Evolutionary conservation across 2,888 invertebrate genomes (phyloP).

Genomic region (Osmoderma eremita): DNA sequence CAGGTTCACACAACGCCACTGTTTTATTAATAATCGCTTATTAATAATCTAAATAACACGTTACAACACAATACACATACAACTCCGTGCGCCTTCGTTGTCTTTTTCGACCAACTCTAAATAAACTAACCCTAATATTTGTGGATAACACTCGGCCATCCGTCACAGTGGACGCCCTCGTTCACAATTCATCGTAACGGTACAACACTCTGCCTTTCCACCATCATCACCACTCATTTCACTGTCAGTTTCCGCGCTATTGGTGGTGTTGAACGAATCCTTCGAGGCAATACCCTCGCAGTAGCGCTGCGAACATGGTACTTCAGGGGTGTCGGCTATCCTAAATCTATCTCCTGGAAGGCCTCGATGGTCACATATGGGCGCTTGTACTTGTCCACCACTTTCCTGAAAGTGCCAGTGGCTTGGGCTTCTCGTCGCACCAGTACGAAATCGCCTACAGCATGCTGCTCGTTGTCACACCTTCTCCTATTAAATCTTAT

Average conservation of each 20-base stretch:
- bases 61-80: no score
- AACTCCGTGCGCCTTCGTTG: no score
- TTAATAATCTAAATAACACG: no score
- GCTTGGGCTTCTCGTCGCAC: not conserved
- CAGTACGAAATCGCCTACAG: not conserved
- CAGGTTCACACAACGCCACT: no score
- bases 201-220: not conserved
- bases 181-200: not conserved
- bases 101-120: no score
- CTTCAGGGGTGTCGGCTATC: not conserved
- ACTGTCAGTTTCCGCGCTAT: not conserved
- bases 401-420: not conserved
- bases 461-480: not conserved
- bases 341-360: not conserved
- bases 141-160: not conserved
- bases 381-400: not conserved
- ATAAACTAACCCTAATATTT: no score
- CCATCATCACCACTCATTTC: not conserved
- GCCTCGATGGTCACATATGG: not conserved
- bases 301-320: not conserved
- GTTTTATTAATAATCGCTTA: no score
- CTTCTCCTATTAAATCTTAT: not conserved
- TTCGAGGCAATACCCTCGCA: not conserved
- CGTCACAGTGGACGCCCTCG: not conserved
- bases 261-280: not conserved